Evolutionary conservation across 64 coral and sea anemone species (phyloP).

Genomic region (Porites australiensis): DNA sequence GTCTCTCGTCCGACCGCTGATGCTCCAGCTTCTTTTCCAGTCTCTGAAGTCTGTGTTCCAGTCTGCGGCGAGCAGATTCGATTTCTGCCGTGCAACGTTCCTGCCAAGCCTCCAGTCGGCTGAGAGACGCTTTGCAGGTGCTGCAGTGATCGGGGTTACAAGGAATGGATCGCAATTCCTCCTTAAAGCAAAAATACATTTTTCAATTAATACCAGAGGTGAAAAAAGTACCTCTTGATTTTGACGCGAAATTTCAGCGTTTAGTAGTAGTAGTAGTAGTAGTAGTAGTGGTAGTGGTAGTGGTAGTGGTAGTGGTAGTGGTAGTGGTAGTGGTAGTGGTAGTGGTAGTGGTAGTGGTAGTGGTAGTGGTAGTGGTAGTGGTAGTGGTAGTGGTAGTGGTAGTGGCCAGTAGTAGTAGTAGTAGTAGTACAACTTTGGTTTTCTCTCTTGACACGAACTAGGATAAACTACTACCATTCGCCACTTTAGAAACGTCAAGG

Average conservation of each 20-base stretch:
- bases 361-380: neutral
- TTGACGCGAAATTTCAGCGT: too few relatives aligned
- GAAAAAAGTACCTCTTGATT: too few relatives aligned
- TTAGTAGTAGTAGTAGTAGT: too few relatives aligned
- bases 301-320: neutral
- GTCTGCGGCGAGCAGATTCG: constrained; percentile 80
- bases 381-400: neutral
- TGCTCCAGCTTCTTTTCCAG: constrained; percentile 82
- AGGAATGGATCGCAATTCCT: constrained; percentile 41
- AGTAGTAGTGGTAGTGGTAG: neutral
- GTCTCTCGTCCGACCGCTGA: constrained; percentile 69
- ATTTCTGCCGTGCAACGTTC: constrained; percentile 87
- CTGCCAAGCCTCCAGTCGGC: constrained; percentile 79
- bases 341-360: neutral
- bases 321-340: neutral
- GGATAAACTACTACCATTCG: too few relatives aligned
- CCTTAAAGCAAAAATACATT: constrained; percentile 14
- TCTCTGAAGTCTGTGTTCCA: constrained; percentile 78
- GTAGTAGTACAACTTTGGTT: neutral
- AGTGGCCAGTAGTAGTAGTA: neutral
- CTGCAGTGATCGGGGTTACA: constrained; percentile 64
- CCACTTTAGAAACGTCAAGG: too few relatives aligned
- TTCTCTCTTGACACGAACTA: too few relatives aligned
- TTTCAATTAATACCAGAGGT: neutral
- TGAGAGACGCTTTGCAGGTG: constrained; percentile 73